These are phyloP conservation scores for Abscondita cerata DNA, from an alignment of 2,888 invertebrate species.

Conservation along the genomic window DNA sequence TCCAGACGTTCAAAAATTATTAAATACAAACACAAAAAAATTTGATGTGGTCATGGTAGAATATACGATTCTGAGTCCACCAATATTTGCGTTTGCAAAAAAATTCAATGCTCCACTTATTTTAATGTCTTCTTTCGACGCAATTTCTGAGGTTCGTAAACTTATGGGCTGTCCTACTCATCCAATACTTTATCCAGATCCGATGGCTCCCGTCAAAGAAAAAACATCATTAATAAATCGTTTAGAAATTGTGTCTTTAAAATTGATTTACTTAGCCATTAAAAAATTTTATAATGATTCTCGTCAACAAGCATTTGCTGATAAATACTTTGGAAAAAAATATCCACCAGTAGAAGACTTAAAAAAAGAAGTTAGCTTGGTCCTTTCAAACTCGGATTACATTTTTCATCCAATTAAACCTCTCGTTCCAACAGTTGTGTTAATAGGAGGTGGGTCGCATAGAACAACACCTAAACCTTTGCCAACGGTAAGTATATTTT, in stretches of 20 bases:
- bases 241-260: too few relatives aligned
- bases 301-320: not conserved
- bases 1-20: constrained; percentile 47
- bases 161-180: too few relatives aligned
- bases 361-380: constrained; percentile 47
- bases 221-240: too few relatives aligned
- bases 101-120: too few relatives aligned
- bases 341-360: constrained; percentile 43
- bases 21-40: constrained; percentile 44
- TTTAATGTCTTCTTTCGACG: not conserved
- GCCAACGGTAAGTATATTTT: constrained; percentile 25
- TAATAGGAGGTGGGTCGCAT: constrained; percentile 47
- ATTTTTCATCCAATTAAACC: constrained; percentile 49
- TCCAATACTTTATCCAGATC: too few relatives aligned
- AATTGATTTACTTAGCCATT: too few relatives aligned
- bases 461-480: constrained; percentile 39
- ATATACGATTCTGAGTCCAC: constrained; percentile 53
- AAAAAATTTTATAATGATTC: not conserved
- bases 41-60: constrained; percentile 54
- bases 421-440: constrained; percentile 48
- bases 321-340: constrained; percentile 47
- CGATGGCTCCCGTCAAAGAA: too few relatives aligned
- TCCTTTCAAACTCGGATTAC: constrained; percentile 51
- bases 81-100: too few relatives aligned
- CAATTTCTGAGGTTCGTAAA: too few relatives aligned